Base-by-base conservation (phyloP, 2,888 invertebrate genomes). In the Parelbella ahira region DNA sequence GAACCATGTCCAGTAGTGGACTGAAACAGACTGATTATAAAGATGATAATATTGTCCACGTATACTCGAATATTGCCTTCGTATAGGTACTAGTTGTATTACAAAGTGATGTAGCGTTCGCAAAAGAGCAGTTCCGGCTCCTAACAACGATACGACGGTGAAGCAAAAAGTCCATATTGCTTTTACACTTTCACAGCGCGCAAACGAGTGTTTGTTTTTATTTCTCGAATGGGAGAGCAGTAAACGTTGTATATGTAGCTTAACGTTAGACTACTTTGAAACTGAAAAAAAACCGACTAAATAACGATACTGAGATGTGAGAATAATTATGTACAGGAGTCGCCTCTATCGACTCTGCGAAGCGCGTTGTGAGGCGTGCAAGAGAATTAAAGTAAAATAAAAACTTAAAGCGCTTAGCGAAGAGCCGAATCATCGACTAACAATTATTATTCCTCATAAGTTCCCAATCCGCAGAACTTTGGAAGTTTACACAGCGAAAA, bases 401-500 rank as follows among this genome's bases (percentile, higher is more conserved):
- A 9, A 34, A 23, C 3, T 7, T 8, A 23, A 37, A 19, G 19
- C 2, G 21, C 21, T 21, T 37, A 28, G 42, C 48, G 47, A 54
- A 52, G 50, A 54, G 44, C 44, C 48, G 44, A 52, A 45, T 55
- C 47, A 48, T 52, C 50, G 50, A 42, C 44, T 56, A 62, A 54
- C 62, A 60, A 63, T 65, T 65, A 68, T 71, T 68, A 70, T 72
- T 70, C 63, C 61, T 33, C 63, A 63, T 68, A 66, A 67, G 65
- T 64, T 64, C 57, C n/a, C 48, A 60, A 62, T 54, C 56, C 66
- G 62, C 56, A 56, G 53, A 69, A 68, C 62, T 69, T 62, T 49
- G 56, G 58, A 69, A 79, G 68, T 74, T 73, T 61, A 65, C 63
- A 60, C 58, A 68, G 67, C 58, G 64, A 59, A 65, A 73, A 78